phyloP scores from a whole-genome alignment of 2,113 vertebrate species.

The Spheniscus mendiculus region DNA sequence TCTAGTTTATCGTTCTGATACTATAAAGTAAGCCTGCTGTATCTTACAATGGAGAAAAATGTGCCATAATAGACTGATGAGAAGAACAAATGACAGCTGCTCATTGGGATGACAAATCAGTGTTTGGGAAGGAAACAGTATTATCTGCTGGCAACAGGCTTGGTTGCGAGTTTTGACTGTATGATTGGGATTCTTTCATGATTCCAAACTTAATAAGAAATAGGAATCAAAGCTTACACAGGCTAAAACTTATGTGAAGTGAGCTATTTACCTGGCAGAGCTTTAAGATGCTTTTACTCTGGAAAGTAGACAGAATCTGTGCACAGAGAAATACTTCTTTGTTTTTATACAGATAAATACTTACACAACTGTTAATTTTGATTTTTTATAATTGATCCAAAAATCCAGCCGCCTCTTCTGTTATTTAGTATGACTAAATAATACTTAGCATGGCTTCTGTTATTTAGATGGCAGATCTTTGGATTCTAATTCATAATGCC shows the following conservation, averaged over 20 bases:
- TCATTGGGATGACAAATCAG: neutral
- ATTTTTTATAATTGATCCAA: neutral
- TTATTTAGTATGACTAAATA: neutral
- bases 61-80: neutral
- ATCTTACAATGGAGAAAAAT: neutral
- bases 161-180: neutral
- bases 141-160: neutral
- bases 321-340: neutral
- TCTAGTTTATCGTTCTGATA: neutral
- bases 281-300: neutral
- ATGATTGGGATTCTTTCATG: neutral
- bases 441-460: neutral
- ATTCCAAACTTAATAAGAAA: conserved; percentile 6
- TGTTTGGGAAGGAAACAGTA: neutral
- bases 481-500: neutral
- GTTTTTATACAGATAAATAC: neutral
- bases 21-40: neutral
- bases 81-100: neutral
- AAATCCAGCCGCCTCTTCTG: neutral
- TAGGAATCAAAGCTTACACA: neutral
- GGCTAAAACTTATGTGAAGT: neutral
- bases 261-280: neutral
- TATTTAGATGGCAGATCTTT: neutral
- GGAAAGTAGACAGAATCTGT: neutral
- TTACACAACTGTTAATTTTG: neutral